These are phyloP conservation scores for Ascaphus truei DNA, from an alignment of 2,113 vertebrate genomes.

Conservation along the genomic window DNA sequence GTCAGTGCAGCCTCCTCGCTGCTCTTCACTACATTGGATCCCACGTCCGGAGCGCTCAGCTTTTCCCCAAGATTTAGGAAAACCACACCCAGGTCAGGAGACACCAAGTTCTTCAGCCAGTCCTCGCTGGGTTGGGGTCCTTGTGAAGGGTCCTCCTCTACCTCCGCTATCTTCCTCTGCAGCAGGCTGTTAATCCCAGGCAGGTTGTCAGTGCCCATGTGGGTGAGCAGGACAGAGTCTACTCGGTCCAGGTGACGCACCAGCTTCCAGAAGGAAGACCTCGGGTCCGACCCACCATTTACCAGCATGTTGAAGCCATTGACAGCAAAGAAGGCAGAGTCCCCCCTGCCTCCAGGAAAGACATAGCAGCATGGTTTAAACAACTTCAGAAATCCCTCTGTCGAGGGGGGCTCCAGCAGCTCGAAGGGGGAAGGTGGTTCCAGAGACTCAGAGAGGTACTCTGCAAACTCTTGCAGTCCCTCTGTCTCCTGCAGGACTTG, in stretches of 20 bases:
- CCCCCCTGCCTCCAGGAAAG: conserved; percentile 86
- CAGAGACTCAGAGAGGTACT: conserved; percentile 84
- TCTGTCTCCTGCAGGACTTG: conserved; percentile 70
- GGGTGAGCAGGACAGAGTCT: conserved; percentile 86
- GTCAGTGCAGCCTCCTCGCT: conserved; percentile 70
- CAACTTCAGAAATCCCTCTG: conserved; percentile 86
- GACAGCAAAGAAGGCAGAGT: conserved; percentile 87
- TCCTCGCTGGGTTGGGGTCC: conserved; percentile 59
- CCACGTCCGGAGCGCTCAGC: conserved; percentile 49
- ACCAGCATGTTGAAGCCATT: conserved; percentile 91
- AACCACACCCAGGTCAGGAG: conserved; percentile 83
- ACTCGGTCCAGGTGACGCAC: conserved; percentile 90
- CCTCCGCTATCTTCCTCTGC: conserved; percentile 79
- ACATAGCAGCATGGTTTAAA: conserved; percentile 93
- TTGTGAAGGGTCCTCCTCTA: conserved; percentile 62
- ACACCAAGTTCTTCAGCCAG: conserved; percentile 77
- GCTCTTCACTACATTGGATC: conserved; percentile 58
- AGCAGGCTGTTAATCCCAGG: conserved; percentile 87
- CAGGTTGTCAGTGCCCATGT: conserved; percentile 81
- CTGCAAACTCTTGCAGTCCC: conserved; percentile 86
- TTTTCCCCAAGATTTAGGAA: conserved; percentile 79
- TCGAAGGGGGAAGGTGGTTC: conserved; percentile 81
- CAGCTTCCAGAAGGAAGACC: conserved; percentile 92
- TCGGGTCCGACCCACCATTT: conserved; percentile 83
- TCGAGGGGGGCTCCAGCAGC: conserved; percentile 82